Percentiles rank a stretch among this genome's conserved stretches.
Conservation (phyloP, 2,888 invertebrate species). For the Cheilosia pagana region DNA sequence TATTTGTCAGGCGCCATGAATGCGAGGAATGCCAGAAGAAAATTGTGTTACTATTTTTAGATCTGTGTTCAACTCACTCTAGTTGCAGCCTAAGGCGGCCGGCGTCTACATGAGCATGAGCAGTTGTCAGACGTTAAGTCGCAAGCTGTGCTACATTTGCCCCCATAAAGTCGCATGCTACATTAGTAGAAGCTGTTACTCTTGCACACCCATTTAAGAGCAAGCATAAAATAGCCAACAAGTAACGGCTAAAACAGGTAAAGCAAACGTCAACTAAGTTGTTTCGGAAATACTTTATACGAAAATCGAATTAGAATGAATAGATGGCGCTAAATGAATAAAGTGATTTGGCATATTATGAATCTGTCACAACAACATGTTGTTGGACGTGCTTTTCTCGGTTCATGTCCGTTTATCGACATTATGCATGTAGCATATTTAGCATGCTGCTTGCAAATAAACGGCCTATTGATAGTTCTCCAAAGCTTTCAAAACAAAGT, state of each 20-base stretch:
- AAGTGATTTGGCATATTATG: not conserved
- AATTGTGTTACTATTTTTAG: conserved; percentile 1
- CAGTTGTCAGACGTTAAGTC: not conserved
- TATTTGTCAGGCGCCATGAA: not conserved
- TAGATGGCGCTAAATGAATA: not conserved
- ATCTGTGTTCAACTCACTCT: not conserved
- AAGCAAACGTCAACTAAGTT: not conserved
- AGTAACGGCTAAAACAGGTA: not conserved
- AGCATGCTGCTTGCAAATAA: not conserved
- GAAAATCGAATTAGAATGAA: not conserved
- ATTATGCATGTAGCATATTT: not conserved
- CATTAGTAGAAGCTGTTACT: not conserved
- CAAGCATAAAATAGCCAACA: not conserved
- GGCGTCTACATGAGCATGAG: not conserved
- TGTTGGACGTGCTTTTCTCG: not conserved
- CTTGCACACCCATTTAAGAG: conserved; percentile 4
- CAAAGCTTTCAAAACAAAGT: not conserved
- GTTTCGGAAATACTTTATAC: not conserved
- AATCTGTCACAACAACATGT: too few species aligned
- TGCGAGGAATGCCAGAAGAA: conserved; percentile 1
- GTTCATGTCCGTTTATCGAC: not conserved
- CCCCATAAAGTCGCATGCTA: not conserved
- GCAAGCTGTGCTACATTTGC: not conserved
- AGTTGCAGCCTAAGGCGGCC: not conserved
- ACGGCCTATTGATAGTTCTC: not conserved